Evolutionary conservation across 2,113 vertebrate species (phyloP), one percentile per base, ranked within the genome.

Genomic region (Lynx canadensis): DNA sequence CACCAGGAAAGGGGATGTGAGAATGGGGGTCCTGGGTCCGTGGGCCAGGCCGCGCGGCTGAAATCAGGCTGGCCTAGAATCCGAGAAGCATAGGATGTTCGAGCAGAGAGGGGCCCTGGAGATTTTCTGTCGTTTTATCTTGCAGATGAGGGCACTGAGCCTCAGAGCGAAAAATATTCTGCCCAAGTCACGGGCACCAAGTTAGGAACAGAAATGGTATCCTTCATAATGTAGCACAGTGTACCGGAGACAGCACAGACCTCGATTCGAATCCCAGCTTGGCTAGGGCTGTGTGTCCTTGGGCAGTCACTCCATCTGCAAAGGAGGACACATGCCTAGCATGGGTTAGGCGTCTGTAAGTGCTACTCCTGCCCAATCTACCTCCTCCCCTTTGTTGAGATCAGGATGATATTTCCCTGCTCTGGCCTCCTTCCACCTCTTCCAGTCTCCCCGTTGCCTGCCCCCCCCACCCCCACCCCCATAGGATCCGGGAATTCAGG

Each of bases 31-130:
- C 10, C n/a, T 1, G 0, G 25, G 52, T 73, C 29, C 1, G 41
- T 57, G 6, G n/a, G 65, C 11, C 31, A 33, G 63, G 41, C 41
- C 36, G 19, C 29, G 14, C 19, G 21, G 25, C 0, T 19, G 45
- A n/a, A 0, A 0, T 0, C 0, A 38, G 29, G 29, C 2, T 3
- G 0, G 2, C 12, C 55, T 18, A n/a, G 90, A 29, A 50, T 52
- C 74, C 38, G 52, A 68, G 65, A 36, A 76, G 15, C 55, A 19
- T 1, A 14, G 27, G 65, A 2, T 57, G 7, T 29, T 29, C 38
- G 73, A 66, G 48, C 27, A 31, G 66, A 86, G 68, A 74, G 84
- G 21, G 41, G 23, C 29, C 57, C 50, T 50, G 63, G 55, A 33
- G 41, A 52, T 38, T 66, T 63, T 89, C 38, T 57, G 33, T 90